Percentiles rank a stretch among this genome's conserved stretches.
Evolutionary conservation across 2,797 vertebrate genomes (phyloP).

Genomic region (Anableps anableps): DNA sequence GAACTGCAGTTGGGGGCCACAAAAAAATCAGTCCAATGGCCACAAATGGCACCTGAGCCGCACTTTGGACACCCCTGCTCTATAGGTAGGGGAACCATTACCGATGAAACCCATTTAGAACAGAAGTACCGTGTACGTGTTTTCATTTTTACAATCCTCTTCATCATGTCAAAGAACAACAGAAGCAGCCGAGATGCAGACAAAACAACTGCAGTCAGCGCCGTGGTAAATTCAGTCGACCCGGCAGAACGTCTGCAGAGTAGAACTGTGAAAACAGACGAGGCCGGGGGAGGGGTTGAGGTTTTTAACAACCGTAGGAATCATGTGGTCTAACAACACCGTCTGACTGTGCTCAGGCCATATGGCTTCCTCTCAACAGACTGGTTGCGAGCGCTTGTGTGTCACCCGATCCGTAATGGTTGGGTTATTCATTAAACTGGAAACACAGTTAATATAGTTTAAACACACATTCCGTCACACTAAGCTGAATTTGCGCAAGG

Average conservation of each 20-base stretch:
- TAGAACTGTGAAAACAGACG: conserved; percentile 14
- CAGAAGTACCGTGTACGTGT: neutral
- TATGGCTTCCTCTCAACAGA: neutral
- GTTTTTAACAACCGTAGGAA: neutral
- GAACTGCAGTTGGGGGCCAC: too few relatives aligned
- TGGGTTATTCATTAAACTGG: conserved; percentile 40
- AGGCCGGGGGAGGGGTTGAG: conserved; percentile 10
- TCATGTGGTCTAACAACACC: neutral
- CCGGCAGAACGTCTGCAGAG: conserved; percentile 9
- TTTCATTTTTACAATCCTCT: neutral
- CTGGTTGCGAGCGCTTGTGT: neutral
- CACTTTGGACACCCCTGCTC: neutral
- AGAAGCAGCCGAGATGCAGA: conserved; percentile 49
- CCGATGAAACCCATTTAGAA: neutral
- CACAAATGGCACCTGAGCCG: too few relatives aligned
- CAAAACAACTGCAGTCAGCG: conserved; percentile 55
- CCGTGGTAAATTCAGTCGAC: conserved; percentile 46
- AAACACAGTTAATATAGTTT: conserved; percentile 40
- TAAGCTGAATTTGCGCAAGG: conserved; percentile 18
- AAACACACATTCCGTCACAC: conserved; percentile 40
- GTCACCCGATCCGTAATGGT: conserved; percentile 28
- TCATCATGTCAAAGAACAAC: conserved; percentile 21
- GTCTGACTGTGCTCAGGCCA: conserved; percentile 1
- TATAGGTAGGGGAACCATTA: neutral
- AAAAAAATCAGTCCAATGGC: too few relatives aligned